phyloP scores from a whole-genome alignment of 2,888 invertebrate genomes.

The Xylota segnis region DNA sequence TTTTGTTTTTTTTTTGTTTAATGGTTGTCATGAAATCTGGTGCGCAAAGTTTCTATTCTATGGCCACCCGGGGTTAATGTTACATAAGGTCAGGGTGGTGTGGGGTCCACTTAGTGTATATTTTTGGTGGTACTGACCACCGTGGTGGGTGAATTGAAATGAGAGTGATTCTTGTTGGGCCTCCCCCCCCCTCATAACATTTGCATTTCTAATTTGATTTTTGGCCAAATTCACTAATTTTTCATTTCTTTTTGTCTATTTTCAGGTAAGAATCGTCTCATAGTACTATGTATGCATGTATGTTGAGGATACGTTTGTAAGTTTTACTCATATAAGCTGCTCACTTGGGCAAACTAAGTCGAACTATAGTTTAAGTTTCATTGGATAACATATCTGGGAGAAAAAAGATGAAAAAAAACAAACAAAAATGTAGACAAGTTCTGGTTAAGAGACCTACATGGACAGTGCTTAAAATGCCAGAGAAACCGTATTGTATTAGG shows the following conservation, averaged over 20 bases:
- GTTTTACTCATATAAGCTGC: background rate
- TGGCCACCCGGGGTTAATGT: constrained; percentile 52
- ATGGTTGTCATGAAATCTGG: constrained; percentile 39
- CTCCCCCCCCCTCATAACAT: constrained; percentile 27
- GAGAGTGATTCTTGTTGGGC: constrained; percentile 1
- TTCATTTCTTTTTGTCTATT: constrained; percentile 2
- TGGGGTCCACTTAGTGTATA: background rate
- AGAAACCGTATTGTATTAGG: too few species aligned
- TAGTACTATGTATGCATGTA: background rate
- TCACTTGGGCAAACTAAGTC: too few species aligned
- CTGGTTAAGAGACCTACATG: too few species aligned
- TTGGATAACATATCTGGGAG: too few species aligned
- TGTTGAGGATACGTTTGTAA: background rate
- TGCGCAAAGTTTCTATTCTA: constrained; percentile 59
- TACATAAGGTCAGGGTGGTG: constrained; percentile 70
- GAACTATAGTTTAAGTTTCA: too few species aligned
- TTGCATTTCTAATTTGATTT: constrained; percentile 11
- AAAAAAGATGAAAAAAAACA: too few species aligned
- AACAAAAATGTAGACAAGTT: too few species aligned
- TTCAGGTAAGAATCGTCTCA: constrained; percentile 27
- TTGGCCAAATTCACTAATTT: constrained; percentile 3
- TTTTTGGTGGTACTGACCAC: background rate
- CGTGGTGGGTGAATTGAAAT: constrained; percentile 25
- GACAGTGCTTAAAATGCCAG: too few species aligned
- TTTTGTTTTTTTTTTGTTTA: too few species aligned